These are phyloP conservation scores for Platalea minor DNA, from an alignment of 2,797 vertebrate species.

Conservation along the genomic window DNA sequence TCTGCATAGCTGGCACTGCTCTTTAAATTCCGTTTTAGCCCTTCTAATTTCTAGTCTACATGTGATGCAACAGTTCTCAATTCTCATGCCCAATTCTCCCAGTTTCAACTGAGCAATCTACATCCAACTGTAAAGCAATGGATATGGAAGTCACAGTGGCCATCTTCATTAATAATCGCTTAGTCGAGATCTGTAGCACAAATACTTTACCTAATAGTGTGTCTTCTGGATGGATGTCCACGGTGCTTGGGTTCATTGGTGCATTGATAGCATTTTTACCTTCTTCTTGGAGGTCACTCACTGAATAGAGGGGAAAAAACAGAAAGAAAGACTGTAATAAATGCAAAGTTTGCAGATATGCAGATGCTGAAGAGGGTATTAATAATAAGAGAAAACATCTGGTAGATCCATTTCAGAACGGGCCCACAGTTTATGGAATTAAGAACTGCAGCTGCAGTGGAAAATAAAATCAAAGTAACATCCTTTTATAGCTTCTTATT, in stretches of 20 bases:
- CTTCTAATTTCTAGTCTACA: background rate
- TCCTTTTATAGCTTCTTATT: background rate
- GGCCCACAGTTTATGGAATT: background rate
- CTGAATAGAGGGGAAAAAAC: constrained; percentile 63
- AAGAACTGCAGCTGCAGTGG: background rate
- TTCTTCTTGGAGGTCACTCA: constrained; percentile 94
- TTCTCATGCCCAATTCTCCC: background rate
- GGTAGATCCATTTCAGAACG: background rate
- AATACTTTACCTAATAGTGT: constrained; percentile 83
- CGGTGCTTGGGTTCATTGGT: constrained; percentile 82
- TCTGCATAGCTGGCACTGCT: background rate
- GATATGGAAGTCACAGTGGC: background rate
- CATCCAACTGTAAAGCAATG: background rate
- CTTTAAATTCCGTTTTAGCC: background rate
- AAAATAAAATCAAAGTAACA: constrained; percentile 18
- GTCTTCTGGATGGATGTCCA: constrained; percentile 89
- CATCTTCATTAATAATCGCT: background rate
- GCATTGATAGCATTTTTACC: constrained; percentile 94
- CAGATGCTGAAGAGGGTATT: background rate
- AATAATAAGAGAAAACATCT: background rate
- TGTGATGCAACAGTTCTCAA: background rate
- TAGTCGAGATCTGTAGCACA: background rate
- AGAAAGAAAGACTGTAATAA: background rate
- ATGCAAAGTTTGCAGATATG: background rate
- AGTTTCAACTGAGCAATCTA: background rate